Percentiles rank a stretch among this genome's conserved stretches.
These are phyloP conservation scores for Porites divaricata DNA, from an alignment of 92 coral and sea anemone species.

Conservation along the genomic window DNA sequence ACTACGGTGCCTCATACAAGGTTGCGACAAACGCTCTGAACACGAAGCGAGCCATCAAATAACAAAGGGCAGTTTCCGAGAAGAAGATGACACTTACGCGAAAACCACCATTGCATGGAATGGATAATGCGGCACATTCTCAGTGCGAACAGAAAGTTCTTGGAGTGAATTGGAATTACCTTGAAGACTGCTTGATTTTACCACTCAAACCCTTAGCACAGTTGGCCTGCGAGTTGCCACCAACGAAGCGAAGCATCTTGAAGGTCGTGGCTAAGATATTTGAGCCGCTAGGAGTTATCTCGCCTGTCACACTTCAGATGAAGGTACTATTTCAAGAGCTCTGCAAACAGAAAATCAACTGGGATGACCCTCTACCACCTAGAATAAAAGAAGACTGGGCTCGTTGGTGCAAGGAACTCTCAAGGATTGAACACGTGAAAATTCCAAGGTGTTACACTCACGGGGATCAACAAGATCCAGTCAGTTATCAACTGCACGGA, in stretches of 20 bases:
- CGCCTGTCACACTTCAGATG: constrained; percentile 10
- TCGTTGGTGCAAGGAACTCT: constrained; percentile 17
- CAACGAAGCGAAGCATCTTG: constrained; percentile 39
- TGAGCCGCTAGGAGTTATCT: constrained; percentile 11
- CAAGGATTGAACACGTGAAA: neutral
- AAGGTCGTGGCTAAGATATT: constrained; percentile 7
- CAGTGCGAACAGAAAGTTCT: constrained; percentile 38
- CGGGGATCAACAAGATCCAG: neutral
- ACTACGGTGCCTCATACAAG: constrained; percentile 34
- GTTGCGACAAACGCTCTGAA: neutral
- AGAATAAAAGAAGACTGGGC: constrained; percentile 11
- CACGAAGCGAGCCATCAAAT: constrained; percentile 6
- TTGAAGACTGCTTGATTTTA: constrained; percentile 39
- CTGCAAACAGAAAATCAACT: neutral
- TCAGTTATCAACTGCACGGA: constrained; percentile 24
- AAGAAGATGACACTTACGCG: constrained; percentile 1
- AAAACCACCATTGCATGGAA: constrained; percentile 21
- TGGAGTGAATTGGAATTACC: constrained; percentile 46
- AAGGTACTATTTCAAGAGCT: constrained; percentile 12
- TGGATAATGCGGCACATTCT: neutral
- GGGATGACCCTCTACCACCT: constrained; percentile 22
- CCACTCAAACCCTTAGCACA: constrained; percentile 36
- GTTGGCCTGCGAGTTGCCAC: constrained; percentile 49
- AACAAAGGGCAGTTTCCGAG: neutral
- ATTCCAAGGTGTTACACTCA: constrained; percentile 35